Evolutionary conservation across 1,140 invertebrate species (phyloP).

Genomic region (Aphelenchoides avenae): DNA sequence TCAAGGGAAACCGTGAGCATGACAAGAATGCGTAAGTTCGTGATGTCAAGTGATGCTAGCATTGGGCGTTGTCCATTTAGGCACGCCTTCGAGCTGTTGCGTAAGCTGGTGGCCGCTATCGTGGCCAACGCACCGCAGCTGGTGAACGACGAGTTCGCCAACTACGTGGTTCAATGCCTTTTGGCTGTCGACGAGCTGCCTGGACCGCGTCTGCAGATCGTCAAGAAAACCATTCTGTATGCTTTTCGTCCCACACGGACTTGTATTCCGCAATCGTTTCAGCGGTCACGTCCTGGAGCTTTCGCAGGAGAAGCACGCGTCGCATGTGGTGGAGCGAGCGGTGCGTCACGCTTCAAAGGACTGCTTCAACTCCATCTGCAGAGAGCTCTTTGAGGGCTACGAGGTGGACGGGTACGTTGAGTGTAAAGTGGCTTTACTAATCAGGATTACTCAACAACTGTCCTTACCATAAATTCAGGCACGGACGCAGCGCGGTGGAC

Average conservation of each 20-base stretch:
- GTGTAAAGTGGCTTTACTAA: not conserved
- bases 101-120: slow-evolving; percentile 23
- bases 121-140: slow-evolving; percentile 19
- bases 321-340: slow-evolving; percentile 51
- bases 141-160: slow-evolving; percentile 31
- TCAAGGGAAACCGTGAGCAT: too few relatives aligned
- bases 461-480: slow-evolving; percentile 31
- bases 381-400: slow-evolving; percentile 49
- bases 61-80: too few relatives aligned
- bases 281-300: slow-evolving; percentile 41
- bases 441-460: not conserved
- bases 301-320: slow-evolving; percentile 50
- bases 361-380: slow-evolving; percentile 29
- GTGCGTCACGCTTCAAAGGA: slow-evolving; percentile 20
- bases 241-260: not conserved
- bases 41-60: too few relatives aligned
- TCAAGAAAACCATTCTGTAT: slow-evolving; percentile 18
- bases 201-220: slow-evolving; percentile 24
- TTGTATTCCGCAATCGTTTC: slow-evolving; percentile 14
- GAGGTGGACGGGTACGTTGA: slow-evolving; percentile 14
- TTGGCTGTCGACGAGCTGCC: slow-evolving; percentile 9
- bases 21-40: too few relatives aligned
- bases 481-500: slow-evolving; percentile 38
- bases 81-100: slow-evolving; percentile 21
- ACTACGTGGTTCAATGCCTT: slow-evolving; percentile 37